A percentile compares a stretch with the other conserved stretches of the same genome.
These are phyloP conservation scores for Amphiprion ocellaris DNA, from an alignment of 2,113 vertebrate genomes.

Conservation along the genomic window DNA sequence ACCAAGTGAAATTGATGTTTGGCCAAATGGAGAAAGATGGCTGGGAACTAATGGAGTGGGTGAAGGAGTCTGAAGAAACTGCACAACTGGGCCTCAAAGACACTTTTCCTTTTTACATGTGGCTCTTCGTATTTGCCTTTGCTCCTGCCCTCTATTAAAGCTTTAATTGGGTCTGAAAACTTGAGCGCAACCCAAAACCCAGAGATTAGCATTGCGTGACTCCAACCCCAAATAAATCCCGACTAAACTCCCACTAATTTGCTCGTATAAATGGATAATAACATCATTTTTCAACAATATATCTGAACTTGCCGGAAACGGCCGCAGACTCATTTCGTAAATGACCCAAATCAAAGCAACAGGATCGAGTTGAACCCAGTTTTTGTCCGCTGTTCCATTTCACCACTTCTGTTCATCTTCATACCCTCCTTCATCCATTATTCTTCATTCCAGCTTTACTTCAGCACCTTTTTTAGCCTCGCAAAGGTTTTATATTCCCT, in stretches of 20 bases:
- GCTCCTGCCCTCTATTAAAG: constrained; percentile 59
- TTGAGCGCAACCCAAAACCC: constrained; percentile 46
- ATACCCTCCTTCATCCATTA: constrained; percentile 30
- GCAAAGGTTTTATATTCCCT: constrained; percentile 33
- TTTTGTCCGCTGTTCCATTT: constrained; percentile 5
- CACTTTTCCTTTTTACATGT: constrained; percentile 37
- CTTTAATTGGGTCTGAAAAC: constrained; percentile 66
- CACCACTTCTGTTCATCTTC: constrained; percentile 14
- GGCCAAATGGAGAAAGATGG: constrained; percentile 72
- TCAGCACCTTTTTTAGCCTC: constrained; percentile 1
- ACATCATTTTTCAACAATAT: constrained; percentile 46
- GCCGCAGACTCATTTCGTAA: constrained; percentile 16
- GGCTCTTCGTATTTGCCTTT: constrained; percentile 16
- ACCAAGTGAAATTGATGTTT: constrained; percentile 67
- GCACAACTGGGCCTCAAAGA: constrained; percentile 48
- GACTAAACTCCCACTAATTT: constrained; percentile 57
- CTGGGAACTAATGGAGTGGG: constrained; percentile 56
- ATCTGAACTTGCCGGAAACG: constrained; percentile 35
- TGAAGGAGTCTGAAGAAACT: constrained; percentile 45
- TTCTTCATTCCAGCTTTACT: constrained; percentile 27
- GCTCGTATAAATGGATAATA: constrained; percentile 49
- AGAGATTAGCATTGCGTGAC: constrained; percentile 57
- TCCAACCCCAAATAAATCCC: constrained; percentile 54
- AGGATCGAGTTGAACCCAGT: background rate
- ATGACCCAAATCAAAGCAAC: constrained; percentile 19